Evolutionary conservation across 2,888 invertebrate species (phyloP), one percentile per base, ranked within the genome.

Genomic region (Macroteleia sp.): DNA sequence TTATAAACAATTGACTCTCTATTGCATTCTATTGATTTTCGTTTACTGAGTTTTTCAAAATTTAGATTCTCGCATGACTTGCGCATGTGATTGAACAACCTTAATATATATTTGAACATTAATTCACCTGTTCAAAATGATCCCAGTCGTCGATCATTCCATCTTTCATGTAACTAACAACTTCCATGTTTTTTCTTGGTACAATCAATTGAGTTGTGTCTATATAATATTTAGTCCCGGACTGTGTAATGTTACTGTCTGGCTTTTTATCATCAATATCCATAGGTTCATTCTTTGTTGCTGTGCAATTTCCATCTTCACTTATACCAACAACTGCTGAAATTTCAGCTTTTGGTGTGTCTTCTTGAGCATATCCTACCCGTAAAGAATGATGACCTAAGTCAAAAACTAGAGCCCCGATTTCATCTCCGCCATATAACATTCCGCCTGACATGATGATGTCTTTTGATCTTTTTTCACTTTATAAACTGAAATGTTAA

Each of bases 131-230:
- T 92, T 99, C 99, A 92, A 99, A 99, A 75, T 98, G 92, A 88
- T 99, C 99, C 99, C 99, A 99, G 91, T 99, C 98, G 86, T 99
- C 99, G 44, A 99, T 96, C 95, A 99, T 98, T 46, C 99, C 98
- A 84, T 99, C 99, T 90, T 99, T 99, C 95, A 99, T 97, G 90
- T 97, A 99, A 3, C 96, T 96, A 61, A 94, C 94, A 30, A 97
- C 94, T 90, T 99, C 99, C 96, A 97, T 96, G 79, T 95, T 94
- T 9, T 96, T 95, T 0, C 98, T 93, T 0, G 99, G 97, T 0
- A 98, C 97, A 89, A 97, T 97, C 4, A 99, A 93, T 88, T 96
- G 96, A 1, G 97, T 97, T 4, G 98, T 98, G 85, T 99, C 99
- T 28, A 99, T 97, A 91, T 96, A 98, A 89, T 96, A 95, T 77